These are phyloP conservation scores for Andrena bucephala DNA, from an alignment of 2,888 invertebrate genomes.

Conservation along the genomic window DNA sequence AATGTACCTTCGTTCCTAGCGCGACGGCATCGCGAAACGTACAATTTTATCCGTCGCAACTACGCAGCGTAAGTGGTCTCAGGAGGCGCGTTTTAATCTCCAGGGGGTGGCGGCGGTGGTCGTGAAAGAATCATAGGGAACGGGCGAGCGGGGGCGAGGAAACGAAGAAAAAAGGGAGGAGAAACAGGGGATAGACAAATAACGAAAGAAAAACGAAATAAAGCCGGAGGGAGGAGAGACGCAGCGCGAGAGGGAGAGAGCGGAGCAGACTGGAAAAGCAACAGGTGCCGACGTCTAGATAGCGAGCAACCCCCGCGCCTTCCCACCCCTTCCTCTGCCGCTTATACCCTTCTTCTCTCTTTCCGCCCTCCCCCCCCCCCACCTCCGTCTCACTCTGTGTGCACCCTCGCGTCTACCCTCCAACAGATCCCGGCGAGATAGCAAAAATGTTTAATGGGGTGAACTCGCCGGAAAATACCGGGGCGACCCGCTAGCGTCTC, in stretches of 20 bases:
- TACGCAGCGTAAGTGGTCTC: conserved; percentile 61
- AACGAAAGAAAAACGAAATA: conserved; percentile 48
- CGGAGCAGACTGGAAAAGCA: conserved; percentile 81
- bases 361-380: conserved; percentile 17
- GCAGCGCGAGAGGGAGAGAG: conserved; percentile 41
- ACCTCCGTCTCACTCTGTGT: conserved; percentile 49
- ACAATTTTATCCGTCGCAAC: conserved; percentile 41
- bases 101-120: conserved; percentile 29
- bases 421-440: conserved; percentile 81
- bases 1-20: not conserved
- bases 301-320: conserved; percentile 73
- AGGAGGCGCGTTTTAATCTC: conserved; percentile 66
- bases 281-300: conserved; percentile 83
- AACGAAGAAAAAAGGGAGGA: conserved; percentile 34
- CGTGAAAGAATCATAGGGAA: conserved; percentile 38
- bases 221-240: not conserved
- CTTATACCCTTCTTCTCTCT: conserved; percentile 54
- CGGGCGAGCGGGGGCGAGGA: conserved; percentile 24
- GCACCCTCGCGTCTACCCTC: conserved; percentile 67
- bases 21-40: conserved; percentile 17
- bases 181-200: conserved; percentile 50
- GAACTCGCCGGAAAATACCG: conserved; percentile 84
- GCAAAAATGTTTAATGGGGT: conserved; percentile 84
- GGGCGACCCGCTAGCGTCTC: conserved; percentile 73
- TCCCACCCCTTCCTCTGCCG: conserved; percentile 55